Percentiles rank a stretch among this genome's conserved stretches.
Conservation (phyloP, 2,113 vertebrate species). For the Syrmaticus mikado region DNA sequence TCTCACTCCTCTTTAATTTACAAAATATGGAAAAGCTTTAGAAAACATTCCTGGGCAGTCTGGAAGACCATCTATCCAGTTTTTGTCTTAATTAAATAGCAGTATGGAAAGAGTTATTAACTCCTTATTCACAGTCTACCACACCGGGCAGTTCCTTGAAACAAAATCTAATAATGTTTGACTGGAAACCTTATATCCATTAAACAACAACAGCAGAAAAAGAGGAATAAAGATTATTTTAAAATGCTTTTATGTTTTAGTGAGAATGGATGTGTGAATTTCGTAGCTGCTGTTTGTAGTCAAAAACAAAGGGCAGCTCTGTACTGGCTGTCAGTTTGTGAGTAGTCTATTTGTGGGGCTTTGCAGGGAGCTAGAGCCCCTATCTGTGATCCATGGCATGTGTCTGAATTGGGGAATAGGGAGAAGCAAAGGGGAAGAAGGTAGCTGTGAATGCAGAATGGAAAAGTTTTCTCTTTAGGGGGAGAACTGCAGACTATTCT, state of each 20-base stretch:
- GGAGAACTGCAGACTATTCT: neutral
- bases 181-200: neutral
- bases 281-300: neutral
- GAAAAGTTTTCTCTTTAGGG: neutral
- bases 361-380: neutral
- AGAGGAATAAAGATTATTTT: neutral
- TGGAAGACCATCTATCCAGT: neutral
- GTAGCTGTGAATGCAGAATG: neutral
- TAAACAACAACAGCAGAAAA: neutral
- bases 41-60: neutral
- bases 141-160: neutral
- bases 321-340: neutral
- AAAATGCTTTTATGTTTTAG: neutral
- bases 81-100: neutral
- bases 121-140: neutral
- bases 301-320: neutral
- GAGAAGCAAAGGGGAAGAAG: neutral
- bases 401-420: fast-evolving
- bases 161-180: neutral
- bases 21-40: neutral
- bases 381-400: fast-evolving
- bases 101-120: neutral
- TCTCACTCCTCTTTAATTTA: neutral
- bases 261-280: neutral
- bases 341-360: fast-evolving